A percentile compares a stretch with the other conserved stretches of the same genome.
These are phyloP conservation scores for Mobula hypostoma DNA, from an alignment of 2,113 vertebrate species.

Conservation along the genomic window DNA sequence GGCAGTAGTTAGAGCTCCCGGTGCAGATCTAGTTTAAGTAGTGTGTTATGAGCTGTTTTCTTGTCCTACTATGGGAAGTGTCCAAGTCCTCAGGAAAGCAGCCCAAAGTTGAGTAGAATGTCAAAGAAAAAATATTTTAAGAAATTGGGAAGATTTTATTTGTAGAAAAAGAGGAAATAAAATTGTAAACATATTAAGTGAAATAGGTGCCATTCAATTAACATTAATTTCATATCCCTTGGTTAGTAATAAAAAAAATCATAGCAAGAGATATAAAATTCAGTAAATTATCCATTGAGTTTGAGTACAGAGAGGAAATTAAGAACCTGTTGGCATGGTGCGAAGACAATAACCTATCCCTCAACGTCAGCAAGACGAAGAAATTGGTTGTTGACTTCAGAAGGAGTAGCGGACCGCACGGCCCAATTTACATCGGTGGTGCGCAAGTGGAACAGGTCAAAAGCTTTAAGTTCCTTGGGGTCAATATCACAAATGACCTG, in stretches of 20 bases:
- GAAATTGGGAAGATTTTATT: not conserved
- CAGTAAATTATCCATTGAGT: not conserved
- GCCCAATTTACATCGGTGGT: no score
- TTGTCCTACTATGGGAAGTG: not conserved
- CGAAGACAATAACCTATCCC: no score
- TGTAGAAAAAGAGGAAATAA: not conserved
- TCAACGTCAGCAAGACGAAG: no score
- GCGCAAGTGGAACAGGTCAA: no score
- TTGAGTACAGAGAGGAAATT: no score
- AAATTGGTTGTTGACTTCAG: no score
- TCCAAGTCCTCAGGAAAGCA: not conserved
- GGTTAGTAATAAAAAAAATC: not conserved
- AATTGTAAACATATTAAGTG: not conserved
- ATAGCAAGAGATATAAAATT: not conserved
- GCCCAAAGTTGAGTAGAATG: not conserved
- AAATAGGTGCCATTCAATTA: not conserved
- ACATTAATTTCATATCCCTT: not conserved
- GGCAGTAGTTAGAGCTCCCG: not conserved
- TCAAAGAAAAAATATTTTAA: not conserved
- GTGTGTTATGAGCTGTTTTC: not conserved
- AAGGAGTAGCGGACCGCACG: no score
- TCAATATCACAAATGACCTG: no score
- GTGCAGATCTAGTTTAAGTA: not conserved
- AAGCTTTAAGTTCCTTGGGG: no score
- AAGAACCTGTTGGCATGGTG: no score